These are phyloP conservation scores for Agapornis roseicollis DNA, from an alignment of 2,113 vertebrate species.

Conservation along the genomic window DNA sequence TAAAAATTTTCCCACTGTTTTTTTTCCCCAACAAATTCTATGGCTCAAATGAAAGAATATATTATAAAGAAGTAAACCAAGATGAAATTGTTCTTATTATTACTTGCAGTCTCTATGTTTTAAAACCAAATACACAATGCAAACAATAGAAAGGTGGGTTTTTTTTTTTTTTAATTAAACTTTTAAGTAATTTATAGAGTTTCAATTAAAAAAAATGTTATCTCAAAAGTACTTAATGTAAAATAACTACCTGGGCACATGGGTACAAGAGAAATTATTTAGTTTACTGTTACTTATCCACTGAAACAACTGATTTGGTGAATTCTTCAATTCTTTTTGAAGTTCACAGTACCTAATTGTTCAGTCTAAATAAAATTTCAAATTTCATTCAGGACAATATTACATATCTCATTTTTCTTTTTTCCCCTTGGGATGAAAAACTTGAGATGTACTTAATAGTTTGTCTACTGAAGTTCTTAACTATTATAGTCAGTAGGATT, in stretches of 20 bases:
- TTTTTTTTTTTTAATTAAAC: neutral
- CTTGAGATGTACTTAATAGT: neutral
- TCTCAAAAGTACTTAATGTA: neutral
- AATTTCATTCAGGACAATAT: neutral
- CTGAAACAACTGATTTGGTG: neutral
- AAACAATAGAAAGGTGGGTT: fast-evolving
- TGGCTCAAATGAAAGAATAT: neutral
- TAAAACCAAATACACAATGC: neutral
- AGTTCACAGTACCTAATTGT: neutral
- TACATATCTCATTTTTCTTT: neutral
- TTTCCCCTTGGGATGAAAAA: neutral
- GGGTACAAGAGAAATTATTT: neutral
- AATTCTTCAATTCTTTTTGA: neutral
- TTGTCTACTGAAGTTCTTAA: neutral
- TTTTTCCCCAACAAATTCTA: neutral
- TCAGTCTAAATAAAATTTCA: neutral
- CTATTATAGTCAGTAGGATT: neutral
- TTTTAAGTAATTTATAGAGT: neutral
- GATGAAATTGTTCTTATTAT: neutral
- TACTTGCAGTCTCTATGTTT: neutral
- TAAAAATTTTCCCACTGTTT: neutral
- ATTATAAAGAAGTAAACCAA: neutral
- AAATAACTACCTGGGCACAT: neutral
- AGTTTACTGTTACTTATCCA: neutral
- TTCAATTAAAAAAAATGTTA: neutral